Conservation (phyloP, 2,113 vertebrate genomes). For the Rhegmatorhina hoffmannsi region DNA sequence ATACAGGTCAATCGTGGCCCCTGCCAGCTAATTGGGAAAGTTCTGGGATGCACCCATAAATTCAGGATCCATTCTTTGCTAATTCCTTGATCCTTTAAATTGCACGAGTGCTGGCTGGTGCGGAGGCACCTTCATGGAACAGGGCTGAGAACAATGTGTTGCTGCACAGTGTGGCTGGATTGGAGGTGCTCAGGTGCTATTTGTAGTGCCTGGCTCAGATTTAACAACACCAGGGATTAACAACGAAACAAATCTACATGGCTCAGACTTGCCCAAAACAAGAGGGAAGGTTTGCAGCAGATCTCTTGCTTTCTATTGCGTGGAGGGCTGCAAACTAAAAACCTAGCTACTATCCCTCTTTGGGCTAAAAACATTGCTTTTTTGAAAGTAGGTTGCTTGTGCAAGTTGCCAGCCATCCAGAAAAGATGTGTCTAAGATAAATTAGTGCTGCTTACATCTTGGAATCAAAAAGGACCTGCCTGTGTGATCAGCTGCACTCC, state of each 20-base stretch:
- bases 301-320: neutral
- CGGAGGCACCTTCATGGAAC: fast-evolving
- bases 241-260: neutral
- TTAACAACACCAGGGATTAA: neutral
- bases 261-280: neutral
- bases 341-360: neutral
- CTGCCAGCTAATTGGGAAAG: neutral
- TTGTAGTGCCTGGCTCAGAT: neutral
- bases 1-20: neutral
- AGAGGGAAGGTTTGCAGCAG: neutral
- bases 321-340: neutral
- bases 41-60: constrained; percentile 35
- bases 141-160: fast-evolving
- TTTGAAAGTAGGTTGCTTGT: neutral
- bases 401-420: neutral
- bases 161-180: neutral
- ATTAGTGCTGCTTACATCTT: neutral
- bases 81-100: constrained; percentile 21
- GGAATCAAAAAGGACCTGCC: neutral
- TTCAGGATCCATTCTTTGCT: constrained; percentile 2
- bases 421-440: neutral
- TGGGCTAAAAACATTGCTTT: neutral
- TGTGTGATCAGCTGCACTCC: neutral
- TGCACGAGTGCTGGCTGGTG: neutral
- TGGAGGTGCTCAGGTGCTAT: neutral